Evolutionary conservation across 1,140 invertebrate species (phyloP), one percentile per base, ranked within the genome.

Genomic region (Penaeus japonicus): DNA sequence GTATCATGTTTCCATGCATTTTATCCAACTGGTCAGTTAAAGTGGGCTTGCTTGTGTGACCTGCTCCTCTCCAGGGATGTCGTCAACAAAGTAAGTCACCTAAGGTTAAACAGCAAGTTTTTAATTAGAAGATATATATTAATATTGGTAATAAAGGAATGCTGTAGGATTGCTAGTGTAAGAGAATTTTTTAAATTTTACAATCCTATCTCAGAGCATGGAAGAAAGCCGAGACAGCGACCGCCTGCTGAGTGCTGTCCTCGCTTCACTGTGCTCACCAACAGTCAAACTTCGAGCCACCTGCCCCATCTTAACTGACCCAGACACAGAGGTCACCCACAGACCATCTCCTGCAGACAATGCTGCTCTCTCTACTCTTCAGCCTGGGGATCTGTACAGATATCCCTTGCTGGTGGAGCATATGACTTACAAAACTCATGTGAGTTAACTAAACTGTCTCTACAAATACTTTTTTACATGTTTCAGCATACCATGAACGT

Each of bases 1-100:
- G 96, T 97, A 4, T 94, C 95, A 4, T 98, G 98, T 92, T 99
- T 98, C 92, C 97, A 99, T 93, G 97, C 97, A 0, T 99, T 99
- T 93, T 99, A 98, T 93, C 98, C 98, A 0, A 99, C 97, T 1
- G 96, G 96, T 0, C 96, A 95, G 85, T 93, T 99, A 27, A 99
- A 99, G 92, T 99, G 98, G 98, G 95, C 96, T 85, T 96, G 96
- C 91, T 92, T 99, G 0, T 98, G 97, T 93, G 96, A 98, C 92
- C 92, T 98, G 22, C 93, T 99, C 27, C 94, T 94, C 62, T 94
- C 96, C 91, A 96, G 97, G 89, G 95, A 97, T 90, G 96, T 96
- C 92, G 84, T 89, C 17, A 82, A 75, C 47, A 90, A 91, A 75
- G 89, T 89, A 39, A 79, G 73, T 59, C 10, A 17, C 22, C 15